Evolutionary conservation across 2,888 invertebrate genomes (phyloP), one percentile per base, ranked within the genome.

Genomic region (Tuta absoluta): DNA sequence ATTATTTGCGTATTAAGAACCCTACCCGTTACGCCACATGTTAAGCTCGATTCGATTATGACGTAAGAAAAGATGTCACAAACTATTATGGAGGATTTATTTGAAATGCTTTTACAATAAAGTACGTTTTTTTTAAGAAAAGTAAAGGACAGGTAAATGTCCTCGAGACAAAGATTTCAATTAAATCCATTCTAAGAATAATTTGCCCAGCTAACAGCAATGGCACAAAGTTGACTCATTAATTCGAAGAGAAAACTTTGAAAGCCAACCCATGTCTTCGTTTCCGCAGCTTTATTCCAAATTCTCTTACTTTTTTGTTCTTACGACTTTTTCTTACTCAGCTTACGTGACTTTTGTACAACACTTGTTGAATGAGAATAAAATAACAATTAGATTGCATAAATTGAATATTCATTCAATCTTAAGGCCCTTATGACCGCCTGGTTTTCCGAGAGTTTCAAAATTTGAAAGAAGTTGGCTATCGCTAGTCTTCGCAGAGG

Each of bases 231-330:
- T 65, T 65, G 33, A 58, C 64, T 66, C 65, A 59, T 65, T 67
- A 65, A 68, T 60, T 59, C 62, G 28, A 49, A 62, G 64, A 63
- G 56, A 63, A 69, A 68, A 71, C 70, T 71, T 73, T 69, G 66
- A 76, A 73, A 76, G 75, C 72, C 58, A 71, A 73, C 49, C 58
- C 72, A 45, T 71, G 73, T 74, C 59, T 21, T 38, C 38, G 56
- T 61, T 63, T 67, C 62, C 53, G 62, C 63, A 68, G 64, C 67
- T 68, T 62, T 33, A 65, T 45, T 60, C 62, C 45, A 63, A 69
- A 63, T 48, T 62, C 33, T 49, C 45, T 65, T 10, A 33, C 33
- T 33, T 38, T 58, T 60, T 19, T 57, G 11, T 41, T 38, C 19
- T 45, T n/a, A 2, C 8, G 12, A 53, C 51, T 41, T 65, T 62